A percentile compares a stretch with the other conserved stretches of the same genome.
Evolutionary conservation across 2,113 vertebrate genomes (phyloP).

Genomic region (Phaethon lepturus): DNA sequence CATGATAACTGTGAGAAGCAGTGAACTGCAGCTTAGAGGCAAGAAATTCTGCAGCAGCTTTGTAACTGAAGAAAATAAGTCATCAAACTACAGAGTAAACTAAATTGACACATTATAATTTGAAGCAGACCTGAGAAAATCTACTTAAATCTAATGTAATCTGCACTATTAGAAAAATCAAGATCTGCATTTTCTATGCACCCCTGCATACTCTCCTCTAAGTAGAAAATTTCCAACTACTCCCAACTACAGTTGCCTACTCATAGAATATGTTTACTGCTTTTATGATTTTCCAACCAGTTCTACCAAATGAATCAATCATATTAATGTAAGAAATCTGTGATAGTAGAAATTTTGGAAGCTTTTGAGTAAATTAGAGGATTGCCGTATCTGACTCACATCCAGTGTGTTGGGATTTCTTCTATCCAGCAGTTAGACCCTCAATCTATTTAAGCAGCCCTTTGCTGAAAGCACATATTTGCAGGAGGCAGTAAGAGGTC

Average conservation of each 20-base stretch:
- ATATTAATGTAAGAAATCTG: background rate
- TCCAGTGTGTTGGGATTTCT: background rate
- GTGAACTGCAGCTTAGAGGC: background rate
- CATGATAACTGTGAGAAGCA: background rate
- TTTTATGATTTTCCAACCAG: background rate
- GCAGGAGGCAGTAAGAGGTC: background rate
- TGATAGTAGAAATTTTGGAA: background rate
- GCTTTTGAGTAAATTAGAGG: background rate
- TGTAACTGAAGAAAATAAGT: background rate
- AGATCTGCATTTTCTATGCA: background rate
- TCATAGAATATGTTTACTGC: background rate
- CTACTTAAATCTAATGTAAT: background rate
- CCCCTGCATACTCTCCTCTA: rapidly evolving
- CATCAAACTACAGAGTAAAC: background rate
- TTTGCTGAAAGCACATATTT: background rate
- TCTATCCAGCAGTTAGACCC: background rate
- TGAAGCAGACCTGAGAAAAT: background rate
- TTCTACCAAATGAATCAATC: background rate
- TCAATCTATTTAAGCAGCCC: background rate
- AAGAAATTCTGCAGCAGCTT: background rate
- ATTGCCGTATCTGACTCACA: background rate
- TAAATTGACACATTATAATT: background rate
- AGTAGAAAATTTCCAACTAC: background rate
- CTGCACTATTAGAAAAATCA: background rate
- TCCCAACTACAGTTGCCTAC: rapidly evolving